phyloP scores from a whole-genome alignment of 2,113 vertebrate genomes.

The Acanthisitta chloris region DNA sequence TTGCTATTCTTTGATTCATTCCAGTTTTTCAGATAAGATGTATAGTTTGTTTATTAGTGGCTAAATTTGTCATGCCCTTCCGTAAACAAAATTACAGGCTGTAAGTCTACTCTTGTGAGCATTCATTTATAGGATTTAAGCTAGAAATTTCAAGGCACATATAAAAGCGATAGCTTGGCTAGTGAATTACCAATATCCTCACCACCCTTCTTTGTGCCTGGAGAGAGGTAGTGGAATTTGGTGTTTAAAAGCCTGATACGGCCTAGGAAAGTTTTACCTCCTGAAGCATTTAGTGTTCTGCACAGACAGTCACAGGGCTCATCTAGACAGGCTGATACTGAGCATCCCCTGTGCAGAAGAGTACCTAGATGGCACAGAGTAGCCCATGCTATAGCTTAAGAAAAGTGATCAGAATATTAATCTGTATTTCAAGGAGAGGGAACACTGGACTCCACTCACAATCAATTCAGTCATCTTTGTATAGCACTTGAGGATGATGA shows the following conservation, averaged over 20 bases:
- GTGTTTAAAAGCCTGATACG: not conserved
- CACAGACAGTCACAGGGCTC: fast-evolving
- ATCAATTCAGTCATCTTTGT: not conserved
- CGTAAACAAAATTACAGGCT: not conserved
- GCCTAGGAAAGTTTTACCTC: not conserved
- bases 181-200: not conserved
- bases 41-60: not conserved
- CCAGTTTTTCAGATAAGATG: not conserved
- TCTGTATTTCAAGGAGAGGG: not conserved
- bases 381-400: not conserved
- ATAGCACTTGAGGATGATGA: not conserved
- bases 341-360: not conserved
- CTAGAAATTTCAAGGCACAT: not conserved
- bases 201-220: not conserved
- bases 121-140: not conserved
- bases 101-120: not conserved
- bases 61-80: not conserved
- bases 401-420: not conserved
- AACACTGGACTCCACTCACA: not conserved
- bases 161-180: not conserved
- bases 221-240: not conserved
- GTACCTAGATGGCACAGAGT: not conserved
- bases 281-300: not conserved
- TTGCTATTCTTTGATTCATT: not conserved
- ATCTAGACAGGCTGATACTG: not conserved